Conservation (phyloP, 2,888 invertebrate genomes). For the Eucera pruinosa region DNA sequence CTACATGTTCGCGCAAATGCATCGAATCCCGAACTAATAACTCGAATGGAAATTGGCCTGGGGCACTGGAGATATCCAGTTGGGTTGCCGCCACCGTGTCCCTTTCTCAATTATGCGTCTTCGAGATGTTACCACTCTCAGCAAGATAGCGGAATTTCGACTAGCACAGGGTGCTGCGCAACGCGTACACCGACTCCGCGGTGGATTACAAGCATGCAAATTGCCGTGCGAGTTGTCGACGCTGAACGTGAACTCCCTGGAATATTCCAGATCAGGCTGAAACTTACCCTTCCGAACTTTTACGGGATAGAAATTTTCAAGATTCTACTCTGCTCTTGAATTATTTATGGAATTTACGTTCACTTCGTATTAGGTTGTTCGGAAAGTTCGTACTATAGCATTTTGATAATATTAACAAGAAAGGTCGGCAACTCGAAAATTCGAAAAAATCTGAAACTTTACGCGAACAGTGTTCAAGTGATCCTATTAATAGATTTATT, state of each 20-base stretch:
- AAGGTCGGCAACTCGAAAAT: too few relatives aligned
- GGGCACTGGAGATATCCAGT: slow-evolving; percentile 52
- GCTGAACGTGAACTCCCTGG: neutral
- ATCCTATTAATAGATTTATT: too few relatives aligned
- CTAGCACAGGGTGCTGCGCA: neutral
- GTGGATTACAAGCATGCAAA: slow-evolving; percentile 46
- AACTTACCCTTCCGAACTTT: neutral
- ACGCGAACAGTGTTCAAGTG: too few relatives aligned
- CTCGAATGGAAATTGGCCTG: slow-evolving; percentile 73
- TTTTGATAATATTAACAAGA: too few relatives aligned
- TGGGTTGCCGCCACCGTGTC: slow-evolving; percentile 51
- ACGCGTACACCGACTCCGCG: slow-evolving; percentile 24
- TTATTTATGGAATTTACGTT: neutral
- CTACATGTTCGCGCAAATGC: slow-evolving; percentile 37
- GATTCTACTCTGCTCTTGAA: neutral
- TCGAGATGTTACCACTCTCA: slow-evolving; percentile 50
- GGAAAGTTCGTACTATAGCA: too few relatives aligned
- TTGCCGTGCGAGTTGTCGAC: slow-evolving; percentile 25
- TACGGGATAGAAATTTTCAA: neutral
- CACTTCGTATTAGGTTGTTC: too few relatives aligned
- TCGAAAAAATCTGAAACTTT: too few relatives aligned
- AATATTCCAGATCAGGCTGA: neutral
- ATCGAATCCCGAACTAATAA: slow-evolving; percentile 70
- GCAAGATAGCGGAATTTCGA: slow-evolving; percentile 43
- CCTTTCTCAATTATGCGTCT: slow-evolving; percentile 64